phyloP scores from a whole-genome alignment of 2,797 vertebrate species.

The Spondyliosoma cantharus region DNA sequence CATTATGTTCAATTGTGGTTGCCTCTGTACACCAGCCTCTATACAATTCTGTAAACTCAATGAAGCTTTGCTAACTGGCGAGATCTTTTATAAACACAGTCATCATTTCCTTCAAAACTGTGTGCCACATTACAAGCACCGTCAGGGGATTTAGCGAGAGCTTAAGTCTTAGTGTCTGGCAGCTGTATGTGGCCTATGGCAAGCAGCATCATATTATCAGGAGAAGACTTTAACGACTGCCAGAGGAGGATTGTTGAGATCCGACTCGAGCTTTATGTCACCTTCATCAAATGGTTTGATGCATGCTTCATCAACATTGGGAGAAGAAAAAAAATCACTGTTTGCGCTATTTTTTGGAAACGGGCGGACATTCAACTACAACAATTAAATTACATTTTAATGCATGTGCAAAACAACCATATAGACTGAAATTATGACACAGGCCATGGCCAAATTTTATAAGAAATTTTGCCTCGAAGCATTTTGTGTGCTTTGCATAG shows the following conservation, averaged over 20 bases:
- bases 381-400: conserved; percentile 16
- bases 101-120: conserved; percentile 67
- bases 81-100: conserved; percentile 68
- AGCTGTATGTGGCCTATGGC: conserved; percentile 75
- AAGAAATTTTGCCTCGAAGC: conserved; percentile 37
- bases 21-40: conserved; percentile 18
- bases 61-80: conserved; percentile 49
- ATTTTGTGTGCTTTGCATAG: conserved; percentile 56
- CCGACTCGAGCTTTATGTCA: conserved; percentile 62
- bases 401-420: conserved; percentile 35
- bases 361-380: conserved; percentile 31
- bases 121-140: conserved; percentile 74
- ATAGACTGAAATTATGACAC: conserved; percentile 21
- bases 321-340: conserved; percentile 11
- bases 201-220: conserved; percentile 67
- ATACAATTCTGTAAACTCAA: conserved; percentile 47
- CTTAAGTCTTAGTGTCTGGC: conserved; percentile 73
- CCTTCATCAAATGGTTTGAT: conserved; percentile 56
- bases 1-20: conserved; percentile 26
- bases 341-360: conserved; percentile 25
- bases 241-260: conserved; percentile 61
- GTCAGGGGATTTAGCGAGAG: conserved; percentile 71
- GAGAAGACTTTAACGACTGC: conserved; percentile 58
- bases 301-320: conserved; percentile 54
- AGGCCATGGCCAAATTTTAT: conserved; percentile 9